A percentile compares a stretch with the other conserved stretches of the same genome.
Conservation (phyloP, 2,888 invertebrate genomes). For the Cantharis lateralis region DNA sequence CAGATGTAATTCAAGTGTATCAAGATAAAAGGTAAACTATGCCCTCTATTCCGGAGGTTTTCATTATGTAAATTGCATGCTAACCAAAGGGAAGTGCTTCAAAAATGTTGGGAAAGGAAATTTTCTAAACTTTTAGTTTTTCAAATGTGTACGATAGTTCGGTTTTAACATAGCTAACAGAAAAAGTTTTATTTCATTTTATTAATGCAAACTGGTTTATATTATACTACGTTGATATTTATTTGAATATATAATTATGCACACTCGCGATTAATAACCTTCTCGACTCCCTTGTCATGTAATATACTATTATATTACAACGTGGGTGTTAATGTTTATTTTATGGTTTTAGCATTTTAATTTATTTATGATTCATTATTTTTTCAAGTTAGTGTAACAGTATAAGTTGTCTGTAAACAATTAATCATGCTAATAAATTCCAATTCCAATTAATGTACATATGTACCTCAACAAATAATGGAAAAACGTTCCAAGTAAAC, state of each 20-base stretch:
- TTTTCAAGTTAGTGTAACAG: background rate
- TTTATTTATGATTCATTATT: background rate
- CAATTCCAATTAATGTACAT: background rate
- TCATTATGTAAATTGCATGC: background rate
- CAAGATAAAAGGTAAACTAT: constrained; percentile 59
- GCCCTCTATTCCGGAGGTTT: background rate
- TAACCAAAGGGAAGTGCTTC: background rate
- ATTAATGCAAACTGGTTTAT: too few relatives aligned
- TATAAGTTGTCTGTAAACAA: background rate
- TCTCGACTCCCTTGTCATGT: too few relatives aligned
- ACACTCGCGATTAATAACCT: background rate
- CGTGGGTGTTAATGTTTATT: background rate
- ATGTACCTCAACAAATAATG: background rate
- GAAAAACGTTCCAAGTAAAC: background rate
- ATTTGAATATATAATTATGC: background rate
- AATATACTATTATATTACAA: too few relatives aligned
- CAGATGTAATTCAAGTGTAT: constrained; percentile 58
- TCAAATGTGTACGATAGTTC: too few relatives aligned
- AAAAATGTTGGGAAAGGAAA: background rate
- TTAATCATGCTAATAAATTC: background rate
- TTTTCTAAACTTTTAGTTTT: too few relatives aligned
- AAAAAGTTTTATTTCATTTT: too few relatives aligned
- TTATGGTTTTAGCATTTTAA: background rate
- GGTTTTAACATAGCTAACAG: too few relatives aligned
- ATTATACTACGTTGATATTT: too few relatives aligned